Percentiles rank a stretch among this genome's conserved stretches.
phyloP scores from a whole-genome alignment of 2,113 vertebrate species.

The Mixornis gularis region DNA sequence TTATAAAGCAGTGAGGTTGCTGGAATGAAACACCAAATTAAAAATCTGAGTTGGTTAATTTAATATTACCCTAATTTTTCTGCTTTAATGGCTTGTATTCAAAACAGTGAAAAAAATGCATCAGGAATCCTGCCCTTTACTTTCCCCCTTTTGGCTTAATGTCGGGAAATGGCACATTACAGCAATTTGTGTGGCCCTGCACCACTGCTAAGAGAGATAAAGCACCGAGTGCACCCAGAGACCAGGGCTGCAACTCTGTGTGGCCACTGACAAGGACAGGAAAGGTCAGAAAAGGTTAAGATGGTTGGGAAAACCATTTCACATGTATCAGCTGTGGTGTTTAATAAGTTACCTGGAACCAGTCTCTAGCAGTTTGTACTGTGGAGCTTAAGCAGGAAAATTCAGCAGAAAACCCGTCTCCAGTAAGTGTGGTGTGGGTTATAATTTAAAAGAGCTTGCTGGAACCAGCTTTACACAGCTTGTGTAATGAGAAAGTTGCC shows the following conservation, averaged over 20 bases:
- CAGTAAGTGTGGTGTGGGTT: neutral
- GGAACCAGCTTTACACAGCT: neutral
- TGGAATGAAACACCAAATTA: neutral
- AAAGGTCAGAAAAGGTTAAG: neutral
- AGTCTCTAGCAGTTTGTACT: neutral
- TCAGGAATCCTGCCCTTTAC: constrained; percentile 9
- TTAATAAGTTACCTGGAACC: constrained; percentile 45
- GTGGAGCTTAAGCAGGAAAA: neutral
- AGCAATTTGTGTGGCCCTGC: neutral
- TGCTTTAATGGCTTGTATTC: neutral
- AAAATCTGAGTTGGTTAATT: neutral
- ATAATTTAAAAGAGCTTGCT: neutral
- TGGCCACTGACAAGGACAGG: constrained; percentile 11
- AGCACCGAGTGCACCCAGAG: neutral
- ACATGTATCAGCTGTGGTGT: neutral
- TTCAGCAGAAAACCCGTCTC: neutral
- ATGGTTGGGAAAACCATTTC: neutral
- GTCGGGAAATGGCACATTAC: constrained; percentile 38
- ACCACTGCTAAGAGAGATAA: neutral
- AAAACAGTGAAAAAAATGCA: constrained; percentile 25
- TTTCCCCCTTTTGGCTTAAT: neutral
- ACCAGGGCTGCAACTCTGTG: neutral
- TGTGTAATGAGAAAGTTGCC: neutral
- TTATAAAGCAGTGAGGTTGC: neutral
- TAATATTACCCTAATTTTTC: neutral